Evolutionary conservation across 2,113 vertebrate species (phyloP).

Genomic region (Galbula dea): DNA sequence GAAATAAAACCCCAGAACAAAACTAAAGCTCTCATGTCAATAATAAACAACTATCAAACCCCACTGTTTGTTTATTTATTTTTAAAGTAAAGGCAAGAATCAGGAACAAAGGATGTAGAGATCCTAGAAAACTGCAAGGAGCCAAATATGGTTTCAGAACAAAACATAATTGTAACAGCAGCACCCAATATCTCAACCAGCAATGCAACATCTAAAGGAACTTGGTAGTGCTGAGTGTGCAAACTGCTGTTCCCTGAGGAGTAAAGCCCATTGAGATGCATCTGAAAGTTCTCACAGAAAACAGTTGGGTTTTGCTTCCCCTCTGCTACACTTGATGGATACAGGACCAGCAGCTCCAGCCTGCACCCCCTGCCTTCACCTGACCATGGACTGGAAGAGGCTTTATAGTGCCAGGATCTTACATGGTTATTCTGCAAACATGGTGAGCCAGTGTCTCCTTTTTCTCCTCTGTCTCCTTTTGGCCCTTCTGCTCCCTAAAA

Average conservation of each 20-base stretch:
- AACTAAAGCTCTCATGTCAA: neutral
- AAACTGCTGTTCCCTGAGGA: neutral
- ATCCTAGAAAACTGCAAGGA: neutral
- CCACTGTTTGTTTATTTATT: neutral
- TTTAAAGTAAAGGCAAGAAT: neutral
- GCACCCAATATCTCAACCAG: neutral
- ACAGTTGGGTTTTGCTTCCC: neutral
- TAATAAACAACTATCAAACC: neutral
- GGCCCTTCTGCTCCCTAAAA: conserved; percentile 84
- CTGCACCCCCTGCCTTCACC: neutral
- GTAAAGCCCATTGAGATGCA: neutral
- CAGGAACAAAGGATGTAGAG: neutral
- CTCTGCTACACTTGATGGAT: fast-evolving
- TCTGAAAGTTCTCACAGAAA: neutral
- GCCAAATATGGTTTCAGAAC: neutral
- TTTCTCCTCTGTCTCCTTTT: conserved; percentile 90
- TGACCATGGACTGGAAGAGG: neutral
- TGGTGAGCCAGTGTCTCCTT: conserved; percentile 80
- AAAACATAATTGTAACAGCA: neutral
- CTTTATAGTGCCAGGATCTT: conserved; percentile 2
- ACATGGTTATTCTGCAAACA: conserved; percentile 86
- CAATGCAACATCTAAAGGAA: neutral
- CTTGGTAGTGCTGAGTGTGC: fast-evolving
- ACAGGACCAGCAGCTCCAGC: fast-evolving
- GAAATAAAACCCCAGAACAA: neutral